Evolutionary conservation across 2,113 vertebrate species (phyloP).

Genomic region (Lota lota): DNA sequence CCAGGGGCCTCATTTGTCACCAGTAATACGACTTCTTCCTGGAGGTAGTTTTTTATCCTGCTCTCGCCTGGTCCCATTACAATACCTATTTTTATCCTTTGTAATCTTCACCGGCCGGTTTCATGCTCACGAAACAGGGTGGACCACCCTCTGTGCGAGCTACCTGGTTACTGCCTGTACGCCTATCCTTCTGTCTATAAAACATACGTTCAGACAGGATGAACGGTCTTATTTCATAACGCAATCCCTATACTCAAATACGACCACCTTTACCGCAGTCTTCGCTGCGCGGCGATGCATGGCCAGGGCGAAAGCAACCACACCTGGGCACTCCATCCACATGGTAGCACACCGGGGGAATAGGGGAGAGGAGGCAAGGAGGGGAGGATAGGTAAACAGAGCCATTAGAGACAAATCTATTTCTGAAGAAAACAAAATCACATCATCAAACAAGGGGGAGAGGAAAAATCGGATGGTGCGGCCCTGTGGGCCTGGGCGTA

Average conservation of each 20-base stretch:
- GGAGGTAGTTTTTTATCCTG: constrained; percentile 64
- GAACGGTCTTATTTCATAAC: too few species aligned
- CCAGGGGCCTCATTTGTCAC: constrained; percentile 55
- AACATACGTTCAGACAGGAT: too few species aligned
- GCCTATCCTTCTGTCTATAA: too few species aligned
- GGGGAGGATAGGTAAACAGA: constrained; percentile 76
- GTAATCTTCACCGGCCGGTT: constrained; percentile 38
- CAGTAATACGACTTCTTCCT: constrained; percentile 45
- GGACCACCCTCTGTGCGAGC: constrained; percentile 19
- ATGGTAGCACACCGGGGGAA: constrained; percentile 17
- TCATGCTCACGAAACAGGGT: constrained; percentile 38
- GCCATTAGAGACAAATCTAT: constrained; percentile 82
- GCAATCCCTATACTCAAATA: too few species aligned
- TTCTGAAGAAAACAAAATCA: constrained; percentile 82
- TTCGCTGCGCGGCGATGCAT: too few species aligned
- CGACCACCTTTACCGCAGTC: too few species aligned
- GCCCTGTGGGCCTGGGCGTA: constrained; percentile 60
- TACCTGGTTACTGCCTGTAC: too few species aligned
- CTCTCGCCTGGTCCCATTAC: constrained; percentile 57
- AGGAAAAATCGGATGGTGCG: constrained; percentile 76
- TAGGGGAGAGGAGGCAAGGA: constrained; percentile 27
- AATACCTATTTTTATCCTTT: constrained; percentile 60
- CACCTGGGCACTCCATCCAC: too few species aligned
- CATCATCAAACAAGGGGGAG: constrained; percentile 79
- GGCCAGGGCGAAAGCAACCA: too few species aligned